Base-by-base conservation (phyloP, 2,888 invertebrate species). In the Limulus polyphemus region DNA sequence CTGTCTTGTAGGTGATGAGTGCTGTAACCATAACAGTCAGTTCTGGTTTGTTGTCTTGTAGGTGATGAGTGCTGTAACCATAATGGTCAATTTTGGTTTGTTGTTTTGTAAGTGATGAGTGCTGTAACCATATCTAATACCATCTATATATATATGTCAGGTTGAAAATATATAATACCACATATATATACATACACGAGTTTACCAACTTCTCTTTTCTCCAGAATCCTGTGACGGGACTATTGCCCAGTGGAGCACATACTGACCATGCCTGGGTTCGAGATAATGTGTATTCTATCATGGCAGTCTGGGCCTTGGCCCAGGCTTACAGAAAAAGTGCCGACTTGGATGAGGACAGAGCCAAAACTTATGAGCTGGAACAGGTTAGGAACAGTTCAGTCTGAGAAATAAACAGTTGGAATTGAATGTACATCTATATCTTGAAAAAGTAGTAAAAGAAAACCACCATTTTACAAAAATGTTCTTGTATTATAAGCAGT, bases 321-420 rank as follows among this genome's bases (percentile, higher is more conserved):
- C 89, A 99, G 88, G 92, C 98, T 0, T 99, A 98, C 75, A 94
- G 94, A 76, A 99, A 99, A 80, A 94, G 92, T 74, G 95, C 97
- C 1, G 98, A 99, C 77, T 89, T 94, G 75, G 99, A 99, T 79
- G 98, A 99, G 79, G 98, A 99, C 76, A 81, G 97, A 67, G 94
- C 97, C 7, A 98, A 95, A 79, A 92, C 95, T 0, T 98, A 97
- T 74, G 98, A 99, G 76, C 80, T 99, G 47, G 97, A 98, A 76
- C 95, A 83, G 77, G 82, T 81, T 70, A 57, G 63, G 92, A 74
- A 95, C 97, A 1, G 98, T 99, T 77, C 89, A 94, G 75, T 99
- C 99, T 79, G 98, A 99, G 32, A 32, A 32, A 32, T 32, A 2
- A 32, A 32, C 7, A 32, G 5, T 32, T 32, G 32, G 32, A 32